Conservation (phyloP, 1,140 invertebrate species). For the Grapholita molesta region DNA sequence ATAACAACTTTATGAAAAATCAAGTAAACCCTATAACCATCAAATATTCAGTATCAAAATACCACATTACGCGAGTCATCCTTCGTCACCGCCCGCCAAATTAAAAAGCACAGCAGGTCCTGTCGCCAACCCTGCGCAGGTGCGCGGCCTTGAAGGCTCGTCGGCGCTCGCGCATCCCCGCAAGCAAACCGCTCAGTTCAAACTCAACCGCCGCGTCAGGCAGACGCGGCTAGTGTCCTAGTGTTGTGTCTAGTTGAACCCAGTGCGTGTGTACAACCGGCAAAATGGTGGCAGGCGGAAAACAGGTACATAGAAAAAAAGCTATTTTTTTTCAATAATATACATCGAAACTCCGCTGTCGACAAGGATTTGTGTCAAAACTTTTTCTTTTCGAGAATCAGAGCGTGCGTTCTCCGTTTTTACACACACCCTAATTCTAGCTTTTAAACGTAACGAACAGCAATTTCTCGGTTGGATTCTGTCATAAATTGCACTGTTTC, state of each 20-base stretch:
- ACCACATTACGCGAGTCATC: neutral
- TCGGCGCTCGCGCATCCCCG: slow-evolving; percentile 63
- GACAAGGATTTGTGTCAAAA: neutral
- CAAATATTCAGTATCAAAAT: neutral
- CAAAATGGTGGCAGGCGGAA: slow-evolving; percentile 72
- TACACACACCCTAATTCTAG: slow-evolving; percentile 12
- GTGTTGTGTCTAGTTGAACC: neutral
- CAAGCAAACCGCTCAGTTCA: slow-evolving; percentile 58
- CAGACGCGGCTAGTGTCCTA: slow-evolving; percentile 62
- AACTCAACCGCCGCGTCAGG: slow-evolving; percentile 66
- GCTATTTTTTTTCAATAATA: neutral
- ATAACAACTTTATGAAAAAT: too few species aligned
- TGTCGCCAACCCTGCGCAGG: slow-evolving; percentile 34
- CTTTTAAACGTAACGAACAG: slow-evolving; percentile 2
- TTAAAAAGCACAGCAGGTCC: slow-evolving; percentile 6
- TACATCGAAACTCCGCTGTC: neutral
- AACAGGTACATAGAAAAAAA: slow-evolving; percentile 64
- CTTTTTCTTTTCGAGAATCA: slow-evolving; percentile 15
- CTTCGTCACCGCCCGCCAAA: neutral
- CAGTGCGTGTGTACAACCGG: slow-evolving; percentile 42
- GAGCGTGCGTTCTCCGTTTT: slow-evolving; percentile 7
- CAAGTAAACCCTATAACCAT: too few species aligned
- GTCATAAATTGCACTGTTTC: neutral
- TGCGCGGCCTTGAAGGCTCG: slow-evolving; percentile 54
- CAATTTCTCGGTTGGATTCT: slow-evolving; percentile 1